phyloP scores from a whole-genome alignment of 2,113 vertebrate genomes.

The Xyrauchen texanus region DNA sequence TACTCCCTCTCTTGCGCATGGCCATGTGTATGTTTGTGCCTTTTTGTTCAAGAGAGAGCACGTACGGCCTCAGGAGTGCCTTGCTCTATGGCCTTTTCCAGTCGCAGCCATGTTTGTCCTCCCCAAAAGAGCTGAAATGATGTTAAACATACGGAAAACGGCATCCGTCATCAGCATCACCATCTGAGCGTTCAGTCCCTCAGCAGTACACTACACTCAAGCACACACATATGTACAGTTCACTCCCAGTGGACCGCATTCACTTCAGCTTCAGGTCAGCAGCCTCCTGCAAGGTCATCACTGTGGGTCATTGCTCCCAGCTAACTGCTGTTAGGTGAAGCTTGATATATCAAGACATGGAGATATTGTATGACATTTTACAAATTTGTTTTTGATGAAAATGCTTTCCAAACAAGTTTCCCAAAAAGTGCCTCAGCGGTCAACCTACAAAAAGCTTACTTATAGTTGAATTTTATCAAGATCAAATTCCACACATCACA shows the following conservation, averaged over 20 bases:
- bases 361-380: too few relatives aligned
- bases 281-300: neutral
- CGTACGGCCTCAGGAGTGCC: constrained; percentile 39
- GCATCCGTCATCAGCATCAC: constrained; percentile 67
- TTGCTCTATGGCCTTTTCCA: constrained; percentile 67
- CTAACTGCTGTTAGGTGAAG: neutral
- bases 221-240: neutral
- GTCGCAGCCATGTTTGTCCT: constrained; percentile 59
- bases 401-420: too few relatives aligned
- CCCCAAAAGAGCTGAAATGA: constrained; percentile 59
- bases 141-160: constrained; percentile 72
- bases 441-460: too few relatives aligned
- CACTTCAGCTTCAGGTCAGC: constrained; percentile 18
- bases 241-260: constrained; percentile 24
- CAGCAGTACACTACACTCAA: constrained; percentile 46
- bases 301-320: neutral
- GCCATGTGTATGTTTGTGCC: constrained; percentile 52
- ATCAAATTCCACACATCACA: too few relatives aligned
- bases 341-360: neutral
- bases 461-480: too few relatives aligned
- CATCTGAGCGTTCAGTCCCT: constrained; percentile 56
- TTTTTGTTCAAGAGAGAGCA: constrained; percentile 43
- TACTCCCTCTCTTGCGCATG: neutral
- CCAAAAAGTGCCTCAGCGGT: too few relatives aligned
- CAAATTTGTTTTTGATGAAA: too few relatives aligned